Evolutionary conservation across 2,113 vertebrate genomes (phyloP), one percentile per base, ranked within the genome.

Genomic region (Microcebus lehilahytsara): DNA sequence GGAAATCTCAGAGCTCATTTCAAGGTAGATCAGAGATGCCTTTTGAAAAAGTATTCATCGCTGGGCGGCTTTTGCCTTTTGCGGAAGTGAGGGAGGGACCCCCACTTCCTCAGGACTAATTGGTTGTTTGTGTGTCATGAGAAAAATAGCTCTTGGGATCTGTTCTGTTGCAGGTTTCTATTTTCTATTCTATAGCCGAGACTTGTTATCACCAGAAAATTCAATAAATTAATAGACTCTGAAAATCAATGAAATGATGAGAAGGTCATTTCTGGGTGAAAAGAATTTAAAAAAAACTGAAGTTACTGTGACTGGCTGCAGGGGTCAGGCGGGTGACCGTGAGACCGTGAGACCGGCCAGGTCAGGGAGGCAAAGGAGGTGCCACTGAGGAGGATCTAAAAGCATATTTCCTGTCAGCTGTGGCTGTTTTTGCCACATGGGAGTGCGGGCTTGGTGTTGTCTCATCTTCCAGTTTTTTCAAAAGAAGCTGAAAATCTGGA

Each of bases 91-190:
- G 64, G 75, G 64, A 60, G 60, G 81, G 78, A 10, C 10, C 5
- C 9, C 49, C 20, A 62, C 60, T 95, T 97, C 85, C 84, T 89
- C 46, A 58, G 66, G 90, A 94, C 85, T 19, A 0, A 84, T 91
- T 96, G 96, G 74, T n/a, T 90, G 89, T 30, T 96, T 93, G 89
- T 85, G 60, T 67, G 79, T 67, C 34, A 23, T 46, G 84, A 97
- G 86, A 84, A 60, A 77, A 60, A 64, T 27, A 53, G 19, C 78
- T 92, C 77, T 96, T 80, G 17, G 69, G 96, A 96, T 49, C 0
- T 0, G 51, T 0, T 9, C 51, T 0, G 12, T 11, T 25, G 93
- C 42, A 0, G 3, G 32, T 53, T 85, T 85, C 66, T 79, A n/a
- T 69, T 56, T 85, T 90, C 64, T 53, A 60, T 97, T 85, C 74